These are phyloP conservation scores for Lanius ludovicianus DNA, from an alignment of 2,113 vertebrate species.

Conservation along the genomic window DNA sequence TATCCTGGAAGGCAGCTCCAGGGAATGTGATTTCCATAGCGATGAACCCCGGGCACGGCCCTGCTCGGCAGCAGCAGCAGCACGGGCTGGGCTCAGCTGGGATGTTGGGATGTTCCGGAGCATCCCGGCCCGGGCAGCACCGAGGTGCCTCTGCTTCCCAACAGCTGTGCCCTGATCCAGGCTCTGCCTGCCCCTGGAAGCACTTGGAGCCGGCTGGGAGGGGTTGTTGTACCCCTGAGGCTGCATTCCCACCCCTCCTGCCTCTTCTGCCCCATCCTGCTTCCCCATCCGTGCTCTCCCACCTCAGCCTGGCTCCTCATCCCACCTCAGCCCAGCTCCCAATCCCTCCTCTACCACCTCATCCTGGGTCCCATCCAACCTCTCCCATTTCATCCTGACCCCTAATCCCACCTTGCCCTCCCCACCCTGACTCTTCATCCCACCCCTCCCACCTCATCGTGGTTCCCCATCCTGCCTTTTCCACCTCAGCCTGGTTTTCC, in stretches of 20 bases:
- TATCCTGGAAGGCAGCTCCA: conserved; percentile 59
- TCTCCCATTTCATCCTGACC: too few relatives aligned
- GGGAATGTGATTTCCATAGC: conserved; percentile 60
- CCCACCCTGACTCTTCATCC: too few relatives aligned
- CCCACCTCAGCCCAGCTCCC: too few relatives aligned
- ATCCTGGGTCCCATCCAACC: too few relatives aligned
- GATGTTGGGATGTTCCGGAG: background rate
- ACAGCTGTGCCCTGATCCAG: background rate
- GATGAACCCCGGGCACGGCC: background rate
- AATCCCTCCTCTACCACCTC: background rate
- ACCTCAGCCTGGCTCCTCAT: background rate
- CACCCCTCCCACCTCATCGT: too few relatives aligned
- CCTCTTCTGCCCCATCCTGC: background rate
- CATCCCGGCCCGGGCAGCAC: background rate
- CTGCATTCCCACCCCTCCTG: background rate
- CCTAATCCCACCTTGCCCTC: too few relatives aligned
- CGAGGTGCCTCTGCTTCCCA: background rate
- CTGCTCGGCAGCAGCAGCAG: background rate
- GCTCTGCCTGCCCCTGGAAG: background rate
- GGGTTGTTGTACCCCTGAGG: background rate
- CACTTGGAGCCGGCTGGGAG: fast-evolving
- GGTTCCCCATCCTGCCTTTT: too few relatives aligned
- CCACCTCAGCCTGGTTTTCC: too few relatives aligned
- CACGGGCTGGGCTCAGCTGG: background rate
- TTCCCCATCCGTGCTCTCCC: background rate